Percentiles rank a stretch among this genome's conserved stretches.
These are phyloP conservation scores for Bagarius yarrelli DNA, from an alignment of 2,113 vertebrate genomes.

Conservation along the genomic window DNA sequence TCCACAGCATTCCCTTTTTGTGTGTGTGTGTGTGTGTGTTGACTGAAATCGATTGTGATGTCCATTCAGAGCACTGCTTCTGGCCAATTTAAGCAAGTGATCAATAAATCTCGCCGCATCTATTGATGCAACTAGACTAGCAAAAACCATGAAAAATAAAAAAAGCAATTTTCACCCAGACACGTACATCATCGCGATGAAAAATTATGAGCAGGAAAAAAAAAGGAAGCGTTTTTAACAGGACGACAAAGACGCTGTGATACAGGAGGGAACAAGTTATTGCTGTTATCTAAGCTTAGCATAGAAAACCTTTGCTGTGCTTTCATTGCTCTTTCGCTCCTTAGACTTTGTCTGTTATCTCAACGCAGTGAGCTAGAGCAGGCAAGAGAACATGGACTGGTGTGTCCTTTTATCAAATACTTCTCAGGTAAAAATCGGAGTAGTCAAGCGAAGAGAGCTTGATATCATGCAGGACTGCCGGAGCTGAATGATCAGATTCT, in stretches of 20 bases:
- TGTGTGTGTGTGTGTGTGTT: conserved; percentile 20
- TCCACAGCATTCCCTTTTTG: not conserved
- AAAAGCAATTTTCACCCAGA: not conserved
- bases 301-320: conserved; percentile 41
- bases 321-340: conserved; percentile 40
- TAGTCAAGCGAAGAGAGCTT: conserved; percentile 1
- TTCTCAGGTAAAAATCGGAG: conserved; percentile 27
- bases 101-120: not conserved
- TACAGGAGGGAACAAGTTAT: conserved; percentile 32
- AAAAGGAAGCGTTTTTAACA: conserved; percentile 33
- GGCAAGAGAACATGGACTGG: conserved; percentile 13
- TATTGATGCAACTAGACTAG: conserved; percentile 21
- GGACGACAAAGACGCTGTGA: conserved; percentile 39
- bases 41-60: conserved; percentile 24
- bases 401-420: conserved; percentile 33
- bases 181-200: conserved; percentile 2
- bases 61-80: conserved; percentile 25
- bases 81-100: conserved; percentile 30
- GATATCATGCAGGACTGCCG: conserved; percentile 11
- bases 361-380: conserved; percentile 19
- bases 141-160: conserved; percentile 23
- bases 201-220: conserved; percentile 9
- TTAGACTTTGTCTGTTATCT: conserved; percentile 41
- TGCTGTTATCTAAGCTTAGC: conserved; percentile 45
- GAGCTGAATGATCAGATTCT: not conserved